Evolutionary conservation across 2,888 invertebrate genomes (phyloP), one percentile per base, ranked within the genome.

Genomic region (Dusona sp.): DNA sequence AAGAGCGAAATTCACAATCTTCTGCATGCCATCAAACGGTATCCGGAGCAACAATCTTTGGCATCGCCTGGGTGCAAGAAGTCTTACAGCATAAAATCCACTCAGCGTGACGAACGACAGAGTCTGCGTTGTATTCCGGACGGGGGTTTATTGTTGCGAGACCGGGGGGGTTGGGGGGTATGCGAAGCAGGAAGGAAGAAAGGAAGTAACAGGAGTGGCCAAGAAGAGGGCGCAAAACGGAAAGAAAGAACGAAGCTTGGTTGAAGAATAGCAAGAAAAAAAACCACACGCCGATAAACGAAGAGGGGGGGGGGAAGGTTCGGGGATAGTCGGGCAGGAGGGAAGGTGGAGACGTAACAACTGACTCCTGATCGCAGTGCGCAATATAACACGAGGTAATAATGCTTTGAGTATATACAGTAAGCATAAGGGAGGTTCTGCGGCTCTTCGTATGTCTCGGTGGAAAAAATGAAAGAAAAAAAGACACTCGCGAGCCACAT

Each of bases 61-160:
- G 33, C 54, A n/a, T 64, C 33, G 25, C 13, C 51, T 38, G 54
- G 29, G 54, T n/a, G 19, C 57, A 68, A 73, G 67, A 19, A 38
- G n/a, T 64, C 73, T 67, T 22, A 61, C 0, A 29, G 22, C 9
- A 9, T 38, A 38, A 79, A 79, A 67, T 64, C 19, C 75, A 73
- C 33, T 45, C 25, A 25, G 77, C 83, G 86, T 86, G 83, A 86
- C 86, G 80, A 54, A 45, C 7, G 64, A 72, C 42, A 65, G 48
- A 70, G 74, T 29, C 6, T 38, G 16, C 16, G 25, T 25, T 51
- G 64, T 42, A 13, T 74, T 57, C 48, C 19, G 68, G 77, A 70
- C 54, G 36, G 88, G 89, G 89, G 90, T 89, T 92, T 91, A 92
- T 90, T 92, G 91, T 92, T 90, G 92, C 92, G 91, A 90, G 91